A percentile compares a stretch with the other conserved stretches of the same genome.
Evolutionary conservation across 2,888 invertebrate species (phyloP).

Genomic region (Oligia latruncula): DNA sequence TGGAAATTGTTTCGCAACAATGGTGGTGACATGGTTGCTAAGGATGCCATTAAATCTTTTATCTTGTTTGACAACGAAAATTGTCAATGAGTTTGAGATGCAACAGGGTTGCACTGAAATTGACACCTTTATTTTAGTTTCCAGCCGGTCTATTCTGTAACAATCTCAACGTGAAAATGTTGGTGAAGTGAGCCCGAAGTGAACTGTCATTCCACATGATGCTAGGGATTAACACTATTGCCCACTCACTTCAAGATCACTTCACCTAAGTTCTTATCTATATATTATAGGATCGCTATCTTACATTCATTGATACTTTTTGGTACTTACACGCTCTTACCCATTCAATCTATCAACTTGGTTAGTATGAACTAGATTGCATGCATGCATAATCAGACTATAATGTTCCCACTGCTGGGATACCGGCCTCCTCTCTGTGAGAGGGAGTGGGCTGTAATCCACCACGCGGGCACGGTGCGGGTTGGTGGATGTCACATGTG

Average conservation of each 20-base stretch:
- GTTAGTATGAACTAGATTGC: neutral
- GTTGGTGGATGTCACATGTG: neutral
- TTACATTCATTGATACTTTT: neutral
- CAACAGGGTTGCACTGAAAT: conserved; percentile 28
- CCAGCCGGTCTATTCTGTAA: neutral
- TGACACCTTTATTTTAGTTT: neutral
- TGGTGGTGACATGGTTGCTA: conserved; percentile 72
- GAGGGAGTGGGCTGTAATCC: neutral
- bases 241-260: neutral
- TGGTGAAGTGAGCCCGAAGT: neutral
- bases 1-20: conserved; percentile 81
- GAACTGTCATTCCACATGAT: neutral
- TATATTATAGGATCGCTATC: neutral
- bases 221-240: neutral
- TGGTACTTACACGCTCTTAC: neutral
- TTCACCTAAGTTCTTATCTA: neutral
- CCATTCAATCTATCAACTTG: neutral
- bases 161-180: neutral
- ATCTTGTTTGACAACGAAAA: conserved; percentile 65
- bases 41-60: conserved; percentile 76
- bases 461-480: neutral
- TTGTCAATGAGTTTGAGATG: conserved; percentile 46
- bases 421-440: neutral
- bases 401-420: neutral
- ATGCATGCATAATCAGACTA: neutral